Evolutionary conservation across 2,113 vertebrate species (phyloP).

Genomic region (Gymnogyps californianus): DNA sequence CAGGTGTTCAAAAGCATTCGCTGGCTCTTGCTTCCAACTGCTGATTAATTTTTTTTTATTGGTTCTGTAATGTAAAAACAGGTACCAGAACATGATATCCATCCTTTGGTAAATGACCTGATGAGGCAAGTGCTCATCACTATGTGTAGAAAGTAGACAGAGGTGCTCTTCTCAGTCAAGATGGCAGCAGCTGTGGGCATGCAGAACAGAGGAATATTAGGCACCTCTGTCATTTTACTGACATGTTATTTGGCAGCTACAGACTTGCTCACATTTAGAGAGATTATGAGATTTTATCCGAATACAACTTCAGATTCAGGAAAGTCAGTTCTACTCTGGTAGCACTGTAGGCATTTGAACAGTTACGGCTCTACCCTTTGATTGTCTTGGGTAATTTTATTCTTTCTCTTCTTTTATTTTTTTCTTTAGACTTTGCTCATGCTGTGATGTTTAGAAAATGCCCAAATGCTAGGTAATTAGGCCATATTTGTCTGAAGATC

Average conservation of each 20-base stretch:
- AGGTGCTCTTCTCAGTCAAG: not conserved
- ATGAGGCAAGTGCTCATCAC: not conserved
- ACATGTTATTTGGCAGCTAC: not conserved
- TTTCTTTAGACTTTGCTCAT: not conserved
- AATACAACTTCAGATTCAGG: not conserved
- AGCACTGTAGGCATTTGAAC: not conserved
- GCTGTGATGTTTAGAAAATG: not conserved
- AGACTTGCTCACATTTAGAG: not conserved
- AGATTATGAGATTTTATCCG: not conserved
- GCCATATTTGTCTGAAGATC: not conserved
- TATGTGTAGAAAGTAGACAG: not conserved
- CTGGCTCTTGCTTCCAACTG: not conserved
- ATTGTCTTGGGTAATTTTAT: not conserved
- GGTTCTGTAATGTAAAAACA: not conserved
- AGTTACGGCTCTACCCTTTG: not conserved
- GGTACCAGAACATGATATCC: not conserved
- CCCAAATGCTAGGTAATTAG: not conserved
- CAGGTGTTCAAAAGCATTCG: not conserved
- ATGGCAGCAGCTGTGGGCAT: not conserved
- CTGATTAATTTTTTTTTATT: not conserved
- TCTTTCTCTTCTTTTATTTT: not conserved
- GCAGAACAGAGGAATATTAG: not conserved
- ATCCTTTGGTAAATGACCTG: not conserved
- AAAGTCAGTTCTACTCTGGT: not conserved
- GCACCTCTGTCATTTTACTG: not conserved